A percentile compares a stretch with the other conserved stretches of the same genome.
Conservation (phyloP, 2,113 vertebrate genomes). For the Sander lucioperca region DNA sequence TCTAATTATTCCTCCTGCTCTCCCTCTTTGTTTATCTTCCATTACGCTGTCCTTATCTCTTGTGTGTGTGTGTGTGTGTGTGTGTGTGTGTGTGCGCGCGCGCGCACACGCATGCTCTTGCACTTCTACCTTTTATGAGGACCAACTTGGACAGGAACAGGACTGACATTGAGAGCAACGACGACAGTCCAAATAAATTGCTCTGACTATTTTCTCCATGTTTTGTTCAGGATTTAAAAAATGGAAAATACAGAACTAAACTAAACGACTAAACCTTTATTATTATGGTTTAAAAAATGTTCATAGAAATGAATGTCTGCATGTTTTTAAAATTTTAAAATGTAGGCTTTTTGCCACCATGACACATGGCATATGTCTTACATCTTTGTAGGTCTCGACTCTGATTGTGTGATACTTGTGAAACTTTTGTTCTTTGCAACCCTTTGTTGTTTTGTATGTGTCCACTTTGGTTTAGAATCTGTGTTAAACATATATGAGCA, state of each 20-base stretch:
- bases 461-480: neutral
- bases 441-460: slow-evolving; percentile 13
- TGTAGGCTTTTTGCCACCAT: neutral
- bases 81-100: neutral
- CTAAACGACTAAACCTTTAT: no score
- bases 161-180: neutral
- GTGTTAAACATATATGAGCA: neutral
- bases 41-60: slow-evolving; percentile 58
- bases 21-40: slow-evolving; percentile 53
- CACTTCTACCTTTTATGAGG: neutral
- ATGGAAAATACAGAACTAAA: neutral
- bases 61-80: slow-evolving; percentile 1
- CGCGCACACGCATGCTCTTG: neutral
- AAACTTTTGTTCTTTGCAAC: slow-evolving; percentile 11
- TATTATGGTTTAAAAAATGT: neutral
- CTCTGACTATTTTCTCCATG: no score
- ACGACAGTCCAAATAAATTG: neutral
- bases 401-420: slow-evolving; percentile 7
- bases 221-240: neutral
- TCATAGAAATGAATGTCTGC: neutral
- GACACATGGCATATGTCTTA: neutral
- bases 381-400: neutral
- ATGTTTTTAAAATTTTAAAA: neutral
- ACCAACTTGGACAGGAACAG: neutral
- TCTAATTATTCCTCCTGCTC: slow-evolving; percentile 65